Conservation (phyloP, 2,797 vertebrate genomes). For the Fistularia tabacaria region DNA sequence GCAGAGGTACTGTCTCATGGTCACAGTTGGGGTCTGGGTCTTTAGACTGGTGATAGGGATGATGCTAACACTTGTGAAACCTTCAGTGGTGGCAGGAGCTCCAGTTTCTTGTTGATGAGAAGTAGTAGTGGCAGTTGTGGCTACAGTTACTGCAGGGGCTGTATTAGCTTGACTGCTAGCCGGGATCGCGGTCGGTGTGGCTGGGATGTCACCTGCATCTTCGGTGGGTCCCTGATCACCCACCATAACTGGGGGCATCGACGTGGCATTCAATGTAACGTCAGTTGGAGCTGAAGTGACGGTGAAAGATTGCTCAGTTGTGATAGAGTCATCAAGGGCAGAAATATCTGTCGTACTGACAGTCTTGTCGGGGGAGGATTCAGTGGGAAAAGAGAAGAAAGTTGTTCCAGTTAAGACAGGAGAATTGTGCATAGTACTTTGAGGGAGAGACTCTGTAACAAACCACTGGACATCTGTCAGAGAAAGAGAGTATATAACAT, state of each 20-base stretch:
- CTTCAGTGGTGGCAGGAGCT: slow-evolving; percentile 26
- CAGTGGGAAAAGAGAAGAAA: slow-evolving; percentile 35
- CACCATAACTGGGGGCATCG: slow-evolving; percentile 47
- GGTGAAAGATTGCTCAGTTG: slow-evolving; percentile 32
- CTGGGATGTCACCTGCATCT: slow-evolving; percentile 43
- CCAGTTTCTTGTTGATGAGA: slow-evolving; percentile 42
- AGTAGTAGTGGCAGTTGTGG: slow-evolving; percentile 44
- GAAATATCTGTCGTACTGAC: slow-evolving; percentile 7
- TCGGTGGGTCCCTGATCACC: slow-evolving; percentile 66
- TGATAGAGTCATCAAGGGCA: slow-evolving; percentile 16
- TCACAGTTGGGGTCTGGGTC: slow-evolving; percentile 51
- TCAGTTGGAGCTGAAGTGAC: slow-evolving; percentile 27
- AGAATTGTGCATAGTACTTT: slow-evolving; percentile 37
- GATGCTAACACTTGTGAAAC: slow-evolving; percentile 38
- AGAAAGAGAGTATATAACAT: slow-evolving; percentile 35
- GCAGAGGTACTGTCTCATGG: slow-evolving; percentile 82
- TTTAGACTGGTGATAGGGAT: slow-evolving; percentile 38
- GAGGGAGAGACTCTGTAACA: slow-evolving; percentile 56
- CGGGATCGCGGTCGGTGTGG: slow-evolving; percentile 57
- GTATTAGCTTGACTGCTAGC: slow-evolving; percentile 45
- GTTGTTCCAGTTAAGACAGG: slow-evolving; percentile 46
- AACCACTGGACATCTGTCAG: slow-evolving; percentile 68
- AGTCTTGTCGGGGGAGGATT: slow-evolving; percentile 28
- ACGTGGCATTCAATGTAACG: slow-evolving; percentile 37
- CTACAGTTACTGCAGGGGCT: slow-evolving; percentile 33